Conservation (phyloP, 2,888 invertebrate species). For the Eupithecia insigniata region DNA sequence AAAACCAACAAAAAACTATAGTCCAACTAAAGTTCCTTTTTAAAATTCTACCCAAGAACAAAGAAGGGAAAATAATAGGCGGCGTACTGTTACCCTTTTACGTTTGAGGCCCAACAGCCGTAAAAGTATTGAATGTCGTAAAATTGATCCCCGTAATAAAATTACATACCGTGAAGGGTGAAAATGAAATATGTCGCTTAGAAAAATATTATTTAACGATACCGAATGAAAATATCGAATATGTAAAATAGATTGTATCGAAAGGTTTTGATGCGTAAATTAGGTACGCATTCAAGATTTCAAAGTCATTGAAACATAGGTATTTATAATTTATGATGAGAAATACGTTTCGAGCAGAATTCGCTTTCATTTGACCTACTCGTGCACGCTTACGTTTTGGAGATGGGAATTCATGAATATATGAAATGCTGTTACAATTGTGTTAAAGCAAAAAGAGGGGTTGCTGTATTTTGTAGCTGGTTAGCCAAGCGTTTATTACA, state of each 20-base stretch:
- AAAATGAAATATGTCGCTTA: constrained; percentile 71
- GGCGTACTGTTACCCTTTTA: constrained; percentile 72
- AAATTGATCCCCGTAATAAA: constrained; percentile 77
- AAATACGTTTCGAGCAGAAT: constrained; percentile 46
- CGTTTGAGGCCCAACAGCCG: constrained; percentile 71
- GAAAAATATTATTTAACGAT: constrained; percentile 58
- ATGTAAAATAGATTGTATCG: constrained; percentile 18
- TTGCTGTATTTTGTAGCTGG: constrained; percentile 1
- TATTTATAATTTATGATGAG: constrained; percentile 55
- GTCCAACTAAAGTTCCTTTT: constrained; percentile 48
- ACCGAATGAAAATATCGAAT: constrained; percentile 27
- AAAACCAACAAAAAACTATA: constrained; percentile 6
- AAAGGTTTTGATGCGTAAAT: constrained; percentile 37
- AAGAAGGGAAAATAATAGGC: constrained; percentile 57
- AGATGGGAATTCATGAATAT: constrained; percentile 37
- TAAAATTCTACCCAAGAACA: constrained; percentile 61
- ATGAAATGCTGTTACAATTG: constrained; percentile 30
- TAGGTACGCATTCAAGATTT: constrained; percentile 47
- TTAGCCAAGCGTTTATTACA: not conserved
- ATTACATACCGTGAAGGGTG: constrained; percentile 69
- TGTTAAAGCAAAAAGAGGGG: constrained; percentile 17
- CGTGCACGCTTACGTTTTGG: constrained; percentile 27
- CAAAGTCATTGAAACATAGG: constrained; percentile 49
- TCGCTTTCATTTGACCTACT: constrained; percentile 39
- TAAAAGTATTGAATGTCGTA: constrained; percentile 78